Evolutionary conservation across 92 coral and sea anemone species (phyloP).

Genomic region (Zoanthus solanderi): DNA sequence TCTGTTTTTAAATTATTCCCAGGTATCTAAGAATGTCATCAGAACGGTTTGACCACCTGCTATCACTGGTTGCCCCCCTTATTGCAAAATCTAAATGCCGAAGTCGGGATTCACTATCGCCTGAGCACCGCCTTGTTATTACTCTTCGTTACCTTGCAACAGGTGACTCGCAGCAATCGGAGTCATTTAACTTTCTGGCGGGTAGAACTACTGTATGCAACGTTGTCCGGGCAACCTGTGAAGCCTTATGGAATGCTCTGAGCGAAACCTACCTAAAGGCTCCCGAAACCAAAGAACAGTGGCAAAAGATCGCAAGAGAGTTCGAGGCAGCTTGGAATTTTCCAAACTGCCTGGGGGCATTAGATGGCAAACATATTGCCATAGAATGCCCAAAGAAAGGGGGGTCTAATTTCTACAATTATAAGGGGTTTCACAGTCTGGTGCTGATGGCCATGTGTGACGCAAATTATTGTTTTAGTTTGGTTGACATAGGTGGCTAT

Average conservation of each 20-base stretch:
- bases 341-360: conserved; percentile 14
- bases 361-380: conserved; percentile 14
- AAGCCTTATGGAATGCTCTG: conserved; percentile 47
- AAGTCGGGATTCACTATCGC: conserved; percentile 26
- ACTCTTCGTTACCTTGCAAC: conserved; percentile 55
- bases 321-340: conserved; percentile 12
- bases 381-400: conserved; percentile 13
- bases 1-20: conserved; percentile 25
- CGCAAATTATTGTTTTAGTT: conserved; percentile 31
- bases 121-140: conserved; percentile 45
- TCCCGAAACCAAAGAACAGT: conserved; percentile 28
- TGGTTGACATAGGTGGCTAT: conserved; percentile 47
- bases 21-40: conserved; percentile 41
- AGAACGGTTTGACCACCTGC: conserved; percentile 38
- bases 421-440: conserved; percentile 51
- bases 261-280: conserved; percentile 22
- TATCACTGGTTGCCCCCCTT: conserved; percentile 42
- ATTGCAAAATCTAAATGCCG: conserved; percentile 44
- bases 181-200: conserved; percentile 51
- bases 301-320: conserved; percentile 15
- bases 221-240: conserved; percentile 32
- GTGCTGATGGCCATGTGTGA: conserved; percentile 58
- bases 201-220: conserved; percentile 40
- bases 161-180: conserved; percentile 54
- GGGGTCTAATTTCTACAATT: conserved; percentile 34